A percentile compares a stretch with the other conserved stretches of the same genome.
Conservation (phyloP, 1,140 invertebrate species). For the Chrysoperla carnea region DNA sequence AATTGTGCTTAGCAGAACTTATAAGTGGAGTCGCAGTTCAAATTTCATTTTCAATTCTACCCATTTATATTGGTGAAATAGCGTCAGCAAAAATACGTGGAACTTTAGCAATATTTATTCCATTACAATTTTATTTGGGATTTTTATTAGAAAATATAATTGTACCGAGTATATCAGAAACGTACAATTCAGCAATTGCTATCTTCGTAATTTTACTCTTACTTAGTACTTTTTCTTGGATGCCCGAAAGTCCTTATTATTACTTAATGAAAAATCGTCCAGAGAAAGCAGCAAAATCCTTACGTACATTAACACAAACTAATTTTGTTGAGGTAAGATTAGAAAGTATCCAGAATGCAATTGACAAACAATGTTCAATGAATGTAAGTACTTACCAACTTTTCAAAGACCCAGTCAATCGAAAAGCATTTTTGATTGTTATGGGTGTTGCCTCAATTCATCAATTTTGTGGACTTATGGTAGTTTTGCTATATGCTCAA, state of each 20-base stretch:
- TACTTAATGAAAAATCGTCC: conserved; percentile 48
- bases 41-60: conserved; percentile 29
- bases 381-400: conserved; percentile 22
- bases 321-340: conserved; percentile 58
- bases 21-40: conserved; percentile 34
- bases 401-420: conserved; percentile 19
- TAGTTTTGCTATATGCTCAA: conserved; percentile 41
- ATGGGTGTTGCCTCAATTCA: conserved; percentile 32
- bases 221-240: conserved; percentile 30
- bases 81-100: conserved; percentile 34
- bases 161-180: conserved; percentile 28
- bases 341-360: conserved; percentile 10
- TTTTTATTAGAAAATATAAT: conserved; percentile 27
- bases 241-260: conserved; percentile 83
- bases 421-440: conserved; percentile 25
- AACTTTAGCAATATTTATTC: conserved; percentile 32
- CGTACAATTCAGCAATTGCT: conserved; percentile 26
- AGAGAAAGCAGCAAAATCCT: conserved; percentile 50
- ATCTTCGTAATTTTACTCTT: conserved; percentile 27
- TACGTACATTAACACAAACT: conserved; percentile 60
- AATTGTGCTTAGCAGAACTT: conserved; percentile 27
- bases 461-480: conserved; percentile 39
- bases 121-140: conserved; percentile 23
- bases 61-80: conserved; percentile 32
- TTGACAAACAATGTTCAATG: conserved; percentile 12